Conservation (phyloP, 2,797 vertebrate genomes). For the Sus cebifrons region DNA sequence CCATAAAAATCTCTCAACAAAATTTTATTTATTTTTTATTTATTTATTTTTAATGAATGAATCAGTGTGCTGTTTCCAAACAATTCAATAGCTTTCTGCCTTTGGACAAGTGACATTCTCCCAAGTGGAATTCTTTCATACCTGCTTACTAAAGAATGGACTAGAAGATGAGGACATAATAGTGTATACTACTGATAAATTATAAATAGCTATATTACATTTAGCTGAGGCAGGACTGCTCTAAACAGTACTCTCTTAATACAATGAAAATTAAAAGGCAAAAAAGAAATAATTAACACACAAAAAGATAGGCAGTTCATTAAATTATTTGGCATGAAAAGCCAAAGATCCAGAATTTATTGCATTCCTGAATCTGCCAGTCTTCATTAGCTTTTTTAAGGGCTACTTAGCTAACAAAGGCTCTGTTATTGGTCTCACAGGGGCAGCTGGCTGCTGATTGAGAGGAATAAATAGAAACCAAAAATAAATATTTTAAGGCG, state of each 20-base stretch:
- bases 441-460: neutral
- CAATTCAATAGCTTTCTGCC: conserved; percentile 6
- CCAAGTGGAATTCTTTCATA: conserved; percentile 58
- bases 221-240: conserved; percentile 23
- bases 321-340: conserved; percentile 26
- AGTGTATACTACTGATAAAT: conserved; percentile 17
- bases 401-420: neutral
- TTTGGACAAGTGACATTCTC: conserved; percentile 13
- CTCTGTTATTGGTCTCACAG: neutral
- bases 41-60: conserved; percentile 50
- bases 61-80: conserved; percentile 32
- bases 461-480: conserved; percentile 23
- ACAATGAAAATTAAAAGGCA: conserved; percentile 42
- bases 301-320: neutral
- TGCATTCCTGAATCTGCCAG: neutral
- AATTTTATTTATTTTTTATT: conserved; percentile 24
- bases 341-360: neutral
- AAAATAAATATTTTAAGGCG: conserved; percentile 46
- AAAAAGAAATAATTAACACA: neutral
- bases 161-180: neutral
- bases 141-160: conserved; percentile 50
- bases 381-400: conserved; percentile 29
- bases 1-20: neutral
- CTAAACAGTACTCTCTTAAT: conserved; percentile 34
- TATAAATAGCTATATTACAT: conserved; percentile 6